These are phyloP conservation scores for Cacatua alba DNA, from an alignment of 2,113 vertebrate species.

Conservation along the genomic window DNA sequence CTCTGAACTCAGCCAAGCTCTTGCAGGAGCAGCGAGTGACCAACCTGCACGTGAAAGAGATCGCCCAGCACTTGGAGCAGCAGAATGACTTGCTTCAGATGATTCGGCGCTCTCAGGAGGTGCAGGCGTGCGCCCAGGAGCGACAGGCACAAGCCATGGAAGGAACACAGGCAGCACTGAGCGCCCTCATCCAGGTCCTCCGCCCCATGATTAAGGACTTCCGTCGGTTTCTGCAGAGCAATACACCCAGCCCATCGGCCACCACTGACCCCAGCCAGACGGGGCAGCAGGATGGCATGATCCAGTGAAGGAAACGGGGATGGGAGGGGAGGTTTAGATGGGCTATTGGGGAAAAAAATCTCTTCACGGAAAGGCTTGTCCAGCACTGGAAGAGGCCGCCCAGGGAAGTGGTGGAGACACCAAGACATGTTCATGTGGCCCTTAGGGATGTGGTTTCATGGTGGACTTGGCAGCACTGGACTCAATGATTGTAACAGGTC, in stretches of 20 bases:
- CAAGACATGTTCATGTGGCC: neutral
- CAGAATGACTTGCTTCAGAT: constrained; percentile 94
- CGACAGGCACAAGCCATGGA: constrained; percentile 95
- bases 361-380: neutral
- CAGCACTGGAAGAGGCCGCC: neutral
- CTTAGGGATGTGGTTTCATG: neutral
- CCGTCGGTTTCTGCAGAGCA: constrained; percentile 89
- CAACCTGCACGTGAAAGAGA: constrained; percentile 94
- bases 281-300: constrained; percentile 72
- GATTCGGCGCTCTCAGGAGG: constrained; percentile 94
- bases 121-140: constrained; percentile 93
- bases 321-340: neutral
- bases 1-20: constrained; percentile 93
- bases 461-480: neutral
- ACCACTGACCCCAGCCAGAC: constrained; percentile 61
- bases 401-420: neutral
- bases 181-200: constrained; percentile 92
- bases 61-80: constrained; percentile 93
- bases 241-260: constrained; percentile 47
- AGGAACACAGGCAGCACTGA: constrained; percentile 91
- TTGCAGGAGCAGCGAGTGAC: constrained; percentile 96
- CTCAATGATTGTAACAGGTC: neutral
- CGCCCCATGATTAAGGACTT: constrained; percentile 93
- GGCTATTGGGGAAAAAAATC: neutral
- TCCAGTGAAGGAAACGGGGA: constrained; percentile 53